Conservation (phyloP, 1,140 invertebrate genomes). For the Battus philenor region DNA sequence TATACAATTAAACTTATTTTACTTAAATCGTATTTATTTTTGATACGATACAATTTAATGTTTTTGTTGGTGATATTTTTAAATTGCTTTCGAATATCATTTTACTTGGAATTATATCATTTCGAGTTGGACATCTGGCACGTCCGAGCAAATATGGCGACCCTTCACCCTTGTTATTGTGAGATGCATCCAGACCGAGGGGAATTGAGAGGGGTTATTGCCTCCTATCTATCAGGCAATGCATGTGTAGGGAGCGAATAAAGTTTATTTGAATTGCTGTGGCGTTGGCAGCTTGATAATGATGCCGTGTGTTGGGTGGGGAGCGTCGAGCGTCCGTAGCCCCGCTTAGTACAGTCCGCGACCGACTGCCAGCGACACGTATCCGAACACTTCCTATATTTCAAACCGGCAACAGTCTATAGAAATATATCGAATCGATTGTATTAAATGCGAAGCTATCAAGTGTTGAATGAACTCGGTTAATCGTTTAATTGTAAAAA, state of each 20-base stretch:
- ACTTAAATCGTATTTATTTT: constrained; percentile 4
- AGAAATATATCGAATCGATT: constrained; percentile 9
- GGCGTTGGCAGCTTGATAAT: constrained; percentile 61
- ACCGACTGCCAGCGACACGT: constrained; percentile 43
- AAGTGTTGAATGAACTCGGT: constrained; percentile 5
- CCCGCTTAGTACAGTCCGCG: constrained; percentile 49
- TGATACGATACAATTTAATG: constrained; percentile 1
- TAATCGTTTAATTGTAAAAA: constrained; percentile 25
- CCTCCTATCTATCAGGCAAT: constrained; percentile 56
- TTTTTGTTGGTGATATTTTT: constrained; percentile 5
- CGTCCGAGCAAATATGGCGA: constrained; percentile 44
- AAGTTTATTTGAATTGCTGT: constrained; percentile 68
- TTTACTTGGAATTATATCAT: no score
- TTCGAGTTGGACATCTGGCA: no score
- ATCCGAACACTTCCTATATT: constrained; percentile 16
- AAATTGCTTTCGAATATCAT: no score
- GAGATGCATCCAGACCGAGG: constrained; percentile 56
- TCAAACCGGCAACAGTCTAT: neutral
- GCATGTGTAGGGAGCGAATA: constrained; percentile 68
- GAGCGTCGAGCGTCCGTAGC: constrained; percentile 28
- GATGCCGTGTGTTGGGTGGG: constrained; percentile 53
- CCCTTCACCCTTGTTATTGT: constrained; percentile 62
- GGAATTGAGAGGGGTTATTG: constrained; percentile 68
- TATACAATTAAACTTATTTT: neutral
- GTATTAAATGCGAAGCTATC: constrained; percentile 13